phyloP scores from a whole-genome alignment of 2,888 invertebrate species.

The Horisme vitalbata region DNA sequence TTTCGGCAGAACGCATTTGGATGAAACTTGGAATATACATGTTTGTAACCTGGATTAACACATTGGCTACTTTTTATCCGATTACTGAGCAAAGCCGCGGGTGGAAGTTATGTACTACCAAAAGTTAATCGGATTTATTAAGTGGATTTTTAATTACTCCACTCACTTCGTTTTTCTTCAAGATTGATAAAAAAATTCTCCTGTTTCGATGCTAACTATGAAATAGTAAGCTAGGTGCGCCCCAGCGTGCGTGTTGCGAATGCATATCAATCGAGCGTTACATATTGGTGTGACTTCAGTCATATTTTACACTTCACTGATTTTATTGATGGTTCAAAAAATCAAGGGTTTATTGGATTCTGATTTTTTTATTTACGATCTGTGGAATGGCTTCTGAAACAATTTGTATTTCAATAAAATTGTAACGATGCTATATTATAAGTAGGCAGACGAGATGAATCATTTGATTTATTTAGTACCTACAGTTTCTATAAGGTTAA shows the following conservation, averaged over 20 bases:
- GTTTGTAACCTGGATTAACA: too few relatives aligned
- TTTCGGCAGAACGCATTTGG: too few relatives aligned
- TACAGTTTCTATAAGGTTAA: too few relatives aligned
- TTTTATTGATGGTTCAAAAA: conserved; percentile 28
- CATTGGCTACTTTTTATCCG: too few relatives aligned
- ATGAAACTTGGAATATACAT: too few relatives aligned
- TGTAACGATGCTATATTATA: too few relatives aligned
- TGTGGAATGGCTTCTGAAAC: conserved; percentile 2
- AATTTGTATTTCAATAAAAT: conserved; percentile 6
- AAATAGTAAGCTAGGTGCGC: conserved; percentile 34
- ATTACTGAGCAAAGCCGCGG: too few relatives aligned
- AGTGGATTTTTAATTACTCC: too few relatives aligned
- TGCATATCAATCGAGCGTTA: not conserved
- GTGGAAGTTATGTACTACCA: too few relatives aligned
- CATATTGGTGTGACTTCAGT: conserved; percentile 17
- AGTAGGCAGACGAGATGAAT: too few relatives aligned
- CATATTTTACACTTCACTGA: conserved; percentile 21
- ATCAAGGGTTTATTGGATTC: conserved; percentile 17
- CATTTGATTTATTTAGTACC: too few relatives aligned
- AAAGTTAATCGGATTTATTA: too few relatives aligned
- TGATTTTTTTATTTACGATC: conserved; percentile 14
- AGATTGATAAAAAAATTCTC: conserved; percentile 27
- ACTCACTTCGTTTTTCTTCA: conserved; percentile 19
- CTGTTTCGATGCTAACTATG: conserved; percentile 31
- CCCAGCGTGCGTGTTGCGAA: conserved; percentile 53